A percentile compares a stretch with the other conserved stretches of the same genome.
Conservation (phyloP, 2,113 vertebrate species). For the Isichthys henryi region DNA sequence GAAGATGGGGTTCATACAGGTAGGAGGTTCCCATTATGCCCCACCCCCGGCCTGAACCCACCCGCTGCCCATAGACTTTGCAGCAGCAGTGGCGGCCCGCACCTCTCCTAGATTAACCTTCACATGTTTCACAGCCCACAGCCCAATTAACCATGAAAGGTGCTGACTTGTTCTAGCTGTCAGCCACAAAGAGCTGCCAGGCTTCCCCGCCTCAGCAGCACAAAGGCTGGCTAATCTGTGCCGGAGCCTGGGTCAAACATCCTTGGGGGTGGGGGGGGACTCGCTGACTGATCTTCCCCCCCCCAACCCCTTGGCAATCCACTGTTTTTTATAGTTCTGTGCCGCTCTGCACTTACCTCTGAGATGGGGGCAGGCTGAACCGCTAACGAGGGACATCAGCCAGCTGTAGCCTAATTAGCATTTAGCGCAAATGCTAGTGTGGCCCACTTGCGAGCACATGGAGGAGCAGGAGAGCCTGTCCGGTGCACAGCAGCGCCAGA, state of each 20-base stretch:
- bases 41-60: background rate
- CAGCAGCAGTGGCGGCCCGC: background rate
- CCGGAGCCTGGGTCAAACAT: constrained; percentile 16
- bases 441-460: constrained; percentile 19
- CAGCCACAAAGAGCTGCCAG: constrained; percentile 28
- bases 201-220: constrained; percentile 24
- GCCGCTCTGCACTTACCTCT: constrained; percentile 9
- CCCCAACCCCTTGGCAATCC: constrained; percentile 4
- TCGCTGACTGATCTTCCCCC: background rate
- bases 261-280: constrained; percentile 10
- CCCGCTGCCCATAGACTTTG: background rate
- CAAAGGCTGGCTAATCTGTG: constrained; percentile 28
- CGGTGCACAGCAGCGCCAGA: background rate
- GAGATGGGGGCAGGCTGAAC: constrained; percentile 20
- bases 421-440: constrained; percentile 22
- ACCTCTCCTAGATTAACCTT: constrained; percentile 3
- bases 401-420: constrained; percentile 27
- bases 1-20: background rate
- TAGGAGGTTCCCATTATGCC: background rate
- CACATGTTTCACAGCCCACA: background rate
- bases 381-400: constrained; percentile 24
- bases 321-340: background rate
- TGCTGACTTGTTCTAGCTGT: constrained; percentile 23
- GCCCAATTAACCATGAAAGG: constrained; percentile 24
- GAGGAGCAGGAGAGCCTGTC: background rate